Evolutionary conservation across 2,113 vertebrate species (phyloP), one percentile per base, ranked within the genome.

Genomic region (Dipodomys ordii): DNA sequence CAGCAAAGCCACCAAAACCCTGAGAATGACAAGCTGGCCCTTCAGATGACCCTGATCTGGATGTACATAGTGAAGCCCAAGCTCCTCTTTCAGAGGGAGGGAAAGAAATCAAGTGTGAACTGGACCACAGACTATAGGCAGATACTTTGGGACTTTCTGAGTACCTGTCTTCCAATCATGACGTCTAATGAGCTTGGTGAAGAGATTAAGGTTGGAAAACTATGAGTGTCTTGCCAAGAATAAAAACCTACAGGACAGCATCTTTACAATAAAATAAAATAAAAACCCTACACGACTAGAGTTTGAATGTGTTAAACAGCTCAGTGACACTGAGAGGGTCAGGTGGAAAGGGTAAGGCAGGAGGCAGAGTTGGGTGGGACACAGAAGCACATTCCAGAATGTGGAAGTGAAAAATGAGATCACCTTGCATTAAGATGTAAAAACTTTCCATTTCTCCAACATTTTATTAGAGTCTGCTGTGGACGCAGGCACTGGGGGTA

Each of bases 11-110:
- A 28, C 18, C 1, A 1, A 1, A 30, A 30, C 5, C 71, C 62
- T 25, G 12, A 0, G 1, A 73, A 39, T 15, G 22, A 32, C 77
- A 53, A 15, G 0, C 35, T 1, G 7, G 4, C 5, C 9, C 4
- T 23, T 78, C 18, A 13, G 2, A 83, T n/a, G 6, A 28, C 16
- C 27, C 13, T 15, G 11, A 44, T 19, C 10, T 30, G 22, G 28
- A 10, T 53, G 35, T 35, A 30, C 53, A 57, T 16, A 57, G 53
- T 57, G 25, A 27, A 62, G 11, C 44, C 30, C 28, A 28, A 0
- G 4, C 7, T 3, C 3, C 3, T 6, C n/a, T 0, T 67, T 10
- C 15, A 16, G 25, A 20, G 22, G 65, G 44, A 57, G 62, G 85
- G n/a, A 16, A 67, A 53, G 6, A 12, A 35, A 72, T 28, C 4